phyloP scores from a whole-genome alignment of 2,797 vertebrate genomes.

The Coccyzus lansbergi region DNA sequence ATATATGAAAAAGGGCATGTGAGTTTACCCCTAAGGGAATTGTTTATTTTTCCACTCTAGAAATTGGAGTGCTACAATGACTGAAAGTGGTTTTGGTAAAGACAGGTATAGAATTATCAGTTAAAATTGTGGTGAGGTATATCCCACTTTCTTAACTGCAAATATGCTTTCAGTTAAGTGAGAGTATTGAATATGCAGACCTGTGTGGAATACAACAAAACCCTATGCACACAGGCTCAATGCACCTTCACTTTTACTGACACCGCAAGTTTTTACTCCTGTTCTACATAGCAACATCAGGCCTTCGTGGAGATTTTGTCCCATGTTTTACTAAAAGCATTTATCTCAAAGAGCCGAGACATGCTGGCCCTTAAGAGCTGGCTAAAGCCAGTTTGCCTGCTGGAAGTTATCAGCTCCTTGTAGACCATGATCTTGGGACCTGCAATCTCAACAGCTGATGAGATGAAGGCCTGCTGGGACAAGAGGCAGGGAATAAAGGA shows the following conservation, averaged over 20 bases:
- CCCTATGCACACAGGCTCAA: fast-evolving
- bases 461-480: neutral
- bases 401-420: neutral
- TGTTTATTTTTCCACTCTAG: neutral
- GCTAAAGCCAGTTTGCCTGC: neutral
- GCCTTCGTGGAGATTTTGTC: neutral
- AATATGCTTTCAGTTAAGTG: neutral
- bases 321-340: neutral
- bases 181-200: neutral
- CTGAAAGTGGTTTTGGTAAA: neutral
- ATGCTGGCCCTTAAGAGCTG: neutral
- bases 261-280: neutral
- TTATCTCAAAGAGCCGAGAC: neutral
- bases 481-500: neutral
- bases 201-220: neutral
- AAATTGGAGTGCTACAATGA: neutral
- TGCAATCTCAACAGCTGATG: neutral
- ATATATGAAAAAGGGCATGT: neutral
- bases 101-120: neutral
- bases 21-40: neutral
- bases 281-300: neutral
- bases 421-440: neutral
- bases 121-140: neutral
- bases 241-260: neutral
- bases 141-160: neutral